Base-by-base conservation (phyloP, 2,797 vertebrate genomes). In the Brachyrhaphis roseni region DNA sequence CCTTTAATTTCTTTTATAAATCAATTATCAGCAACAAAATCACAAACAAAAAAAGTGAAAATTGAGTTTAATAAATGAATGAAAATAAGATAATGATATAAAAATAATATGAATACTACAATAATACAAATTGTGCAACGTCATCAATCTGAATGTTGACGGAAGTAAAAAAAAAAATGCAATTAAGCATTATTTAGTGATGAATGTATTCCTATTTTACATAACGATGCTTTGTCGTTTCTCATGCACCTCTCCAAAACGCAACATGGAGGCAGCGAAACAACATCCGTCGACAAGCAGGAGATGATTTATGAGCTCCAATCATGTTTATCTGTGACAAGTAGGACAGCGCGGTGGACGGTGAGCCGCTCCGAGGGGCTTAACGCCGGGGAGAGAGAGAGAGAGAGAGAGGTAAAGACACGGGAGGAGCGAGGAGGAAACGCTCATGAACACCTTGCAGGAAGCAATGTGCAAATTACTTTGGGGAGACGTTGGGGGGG, bases 401-500 rank as follows among this genome's bases (percentile, higher is more conserved):
- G 8, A 46, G 11, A 12, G 12, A 46, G 45, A 13, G 76, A 85
- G 73, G 77, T 74, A 75, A 68, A 90, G 78, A 81, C 75, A 84
- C 59, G 82, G 76, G 82, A 84, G 87, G 75, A 49, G 70, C 73
- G 78, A 45, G 68, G 66, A 34, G 57, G 79, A 36, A 74, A 68
- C 74, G 76, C 39, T 78, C 78, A 82, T 81, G 75, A 86, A 87
- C 89, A 84, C 86, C 85, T 90, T 89, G 86, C 76, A 87, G 90
- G 88, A 89, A 91, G 85, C 86, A 90, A 59, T 84, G 90, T 88
- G 91, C 78, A 93, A 90, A 93, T 91, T 78, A 91, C 88, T 92
- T 82, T 75, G 51, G 78, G n/a, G 51, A 77, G 83, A 55, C 68
- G 90, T 87, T 49, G 55, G 66, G 49, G 49, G 8, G 5, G 1